phyloP scores from a whole-genome alignment of 2,888 invertebrate genomes.

The Limulus polyphemus region DNA sequence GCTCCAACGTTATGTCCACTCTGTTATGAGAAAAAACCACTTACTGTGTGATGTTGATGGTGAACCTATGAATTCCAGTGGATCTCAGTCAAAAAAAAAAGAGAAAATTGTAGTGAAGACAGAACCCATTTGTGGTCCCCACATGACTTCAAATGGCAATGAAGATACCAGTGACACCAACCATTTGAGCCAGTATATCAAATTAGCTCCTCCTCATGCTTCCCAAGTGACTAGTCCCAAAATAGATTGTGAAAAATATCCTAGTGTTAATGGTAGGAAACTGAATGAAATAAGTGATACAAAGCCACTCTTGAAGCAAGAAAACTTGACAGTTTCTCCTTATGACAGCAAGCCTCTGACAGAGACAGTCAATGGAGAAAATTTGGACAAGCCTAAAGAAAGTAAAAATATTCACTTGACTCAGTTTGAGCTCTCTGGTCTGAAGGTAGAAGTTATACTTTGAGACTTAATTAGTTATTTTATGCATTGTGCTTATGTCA shows the following conservation, averaged over 20 bases:
- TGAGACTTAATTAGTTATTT: background rate
- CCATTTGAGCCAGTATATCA: background rate
- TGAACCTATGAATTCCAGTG: constrained; percentile 9
- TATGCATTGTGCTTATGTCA: too few relatives aligned
- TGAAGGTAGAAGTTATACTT: constrained; percentile 31
- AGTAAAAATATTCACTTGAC: constrained; percentile 33
- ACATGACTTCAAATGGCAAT: background rate
- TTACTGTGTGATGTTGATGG: constrained; percentile 39
- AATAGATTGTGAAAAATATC: constrained; percentile 7
- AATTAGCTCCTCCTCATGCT: constrained; percentile 1
- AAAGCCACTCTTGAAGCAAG: too few relatives aligned
- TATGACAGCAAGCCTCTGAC: background rate
- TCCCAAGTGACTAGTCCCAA: background rate
- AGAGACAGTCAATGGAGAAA: background rate
- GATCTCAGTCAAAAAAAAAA: constrained; percentile 9
- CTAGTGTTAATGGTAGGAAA: constrained; percentile 4
- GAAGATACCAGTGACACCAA: background rate
- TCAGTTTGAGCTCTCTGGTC: constrained; percentile 43
- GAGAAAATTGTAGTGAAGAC: constrained; percentile 5
- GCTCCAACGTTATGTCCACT: constrained; percentile 77
- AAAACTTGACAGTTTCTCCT: too few relatives aligned
- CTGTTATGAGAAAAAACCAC: constrained; percentile 69
- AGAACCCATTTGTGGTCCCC: too few relatives aligned
- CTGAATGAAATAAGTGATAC: background rate
- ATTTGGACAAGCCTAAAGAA: background rate